Evolutionary conservation across 2,797 vertebrate genomes (phyloP), one percentile per base, ranked within the genome.

Genomic region (Alcedo atthis): DNA sequence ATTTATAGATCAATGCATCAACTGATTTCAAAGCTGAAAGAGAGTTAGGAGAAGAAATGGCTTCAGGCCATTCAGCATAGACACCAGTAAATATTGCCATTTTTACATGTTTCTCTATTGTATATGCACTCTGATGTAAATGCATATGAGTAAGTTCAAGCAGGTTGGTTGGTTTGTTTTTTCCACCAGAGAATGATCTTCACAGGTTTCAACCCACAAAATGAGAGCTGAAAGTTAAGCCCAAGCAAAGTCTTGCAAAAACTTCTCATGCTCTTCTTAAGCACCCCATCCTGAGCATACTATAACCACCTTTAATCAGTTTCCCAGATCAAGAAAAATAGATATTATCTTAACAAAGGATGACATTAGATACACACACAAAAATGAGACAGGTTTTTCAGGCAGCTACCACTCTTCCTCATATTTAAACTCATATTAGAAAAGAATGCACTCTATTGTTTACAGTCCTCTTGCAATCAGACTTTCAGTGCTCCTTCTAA

Each of bases 401-500:
- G 76, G 80, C 66, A 92, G 59, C 62, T 89, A 81, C 40, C 51
- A 89, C 74, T 87, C 51, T 49, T 94, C 24, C 22, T 64, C 26
- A 6, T 88, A 82, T 69, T 88, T 87, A 87, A 93, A 89, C 84
- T 70, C 28, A 14, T 78, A 67, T 73, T 81, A 91, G 80, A 94
- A 89, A 91, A 94, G 43, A 92, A 88, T 37, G 18, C 71, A 80
- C 32, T 71, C 59, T 92, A 74, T 70, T 90, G 85, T 87, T 94
- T 89, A 96, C n/a, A 93, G 77, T 89, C 69, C 78, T 96, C 79
- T 84, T 95, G 77, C 75, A 94, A 49, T 70, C 64, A 71, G 90
- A 95, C 68, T 95, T 95, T 95, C 95, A 96, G 93, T 97, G 92
- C 92, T 97, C 93, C 88, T 97, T 96, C 95, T 95, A 97, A 96